phyloP scores from a whole-genome alignment of 2,888 invertebrate species.

The Nomada fabriciana region DNA sequence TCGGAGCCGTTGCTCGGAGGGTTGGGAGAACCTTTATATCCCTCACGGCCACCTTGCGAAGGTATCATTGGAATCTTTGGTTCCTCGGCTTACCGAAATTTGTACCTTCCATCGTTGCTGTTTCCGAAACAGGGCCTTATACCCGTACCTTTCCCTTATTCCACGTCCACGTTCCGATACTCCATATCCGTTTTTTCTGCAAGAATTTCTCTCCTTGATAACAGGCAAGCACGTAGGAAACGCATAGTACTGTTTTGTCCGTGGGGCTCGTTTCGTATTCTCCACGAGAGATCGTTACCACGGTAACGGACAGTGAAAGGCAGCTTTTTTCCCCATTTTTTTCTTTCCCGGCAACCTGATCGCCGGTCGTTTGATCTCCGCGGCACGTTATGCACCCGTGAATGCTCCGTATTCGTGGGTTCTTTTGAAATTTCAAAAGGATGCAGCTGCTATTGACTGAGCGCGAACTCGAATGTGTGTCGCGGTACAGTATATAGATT shows the following conservation, averaged over 20 bases:
- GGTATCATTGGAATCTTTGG: conserved; percentile 82
- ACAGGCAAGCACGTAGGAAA: not conserved
- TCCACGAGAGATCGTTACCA: not conserved
- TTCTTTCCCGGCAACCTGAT: not conserved
- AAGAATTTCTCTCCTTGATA: not conserved
- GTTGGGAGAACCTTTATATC: conserved; percentile 80
- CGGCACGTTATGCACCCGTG: not conserved
- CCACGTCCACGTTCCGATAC: not conserved
- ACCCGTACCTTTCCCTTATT: not conserved
- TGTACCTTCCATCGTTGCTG: conserved; percentile 50
- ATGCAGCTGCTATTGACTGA: conserved; percentile 45
- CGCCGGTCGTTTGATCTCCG: not conserved
- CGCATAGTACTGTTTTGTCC: conserved; percentile 1
- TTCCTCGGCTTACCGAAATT: conserved; percentile 61
- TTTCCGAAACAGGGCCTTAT: not conserved
- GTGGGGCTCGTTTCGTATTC: too few relatives aligned
- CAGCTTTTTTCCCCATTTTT: not conserved
- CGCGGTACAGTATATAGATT: conserved; percentile 51
- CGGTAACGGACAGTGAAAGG: not conserved
- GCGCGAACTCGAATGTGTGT: conserved; percentile 53
- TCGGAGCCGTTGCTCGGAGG: conserved; percentile 81
- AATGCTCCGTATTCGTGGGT: not conserved
- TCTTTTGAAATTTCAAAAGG: conserved; percentile 42
- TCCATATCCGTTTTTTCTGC: not conserved
- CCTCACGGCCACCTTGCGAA: conserved; percentile 82